Base-by-base conservation (phyloP, 2,888 invertebrate species). In the Hesperia comma region DNA sequence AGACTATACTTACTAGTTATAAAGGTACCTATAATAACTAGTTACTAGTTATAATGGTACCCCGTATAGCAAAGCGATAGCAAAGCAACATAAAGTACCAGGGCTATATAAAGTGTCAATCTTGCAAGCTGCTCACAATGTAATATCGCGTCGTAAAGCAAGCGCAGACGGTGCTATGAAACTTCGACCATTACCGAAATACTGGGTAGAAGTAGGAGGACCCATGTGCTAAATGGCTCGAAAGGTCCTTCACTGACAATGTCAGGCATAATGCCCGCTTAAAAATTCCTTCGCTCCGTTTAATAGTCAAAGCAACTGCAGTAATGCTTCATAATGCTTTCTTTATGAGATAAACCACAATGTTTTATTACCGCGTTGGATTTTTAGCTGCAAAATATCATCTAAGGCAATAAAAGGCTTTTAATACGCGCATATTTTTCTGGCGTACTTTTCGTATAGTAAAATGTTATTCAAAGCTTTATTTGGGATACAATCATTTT, bases 221-320 rank as follows among this genome's bases (percentile, higher is more conserved):
- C 43, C 43, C 43, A 46, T 46, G 43, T 46, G 55, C 55, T 56
- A 56, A 56, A 56, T 56, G 10, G 55, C 55, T 37, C 7, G 40
- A 12, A 37, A 37, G 32, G 15, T 15, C 14, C 43, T 46, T 46
- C 2, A 46, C 6, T 17, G 17, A 15, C 17, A 15, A 46, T 58
- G 58, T 58, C 58, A 58, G 26, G 21, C 15, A 33, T 60, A 46
- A 57, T 58, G 17, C 32, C n/a, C 58, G 26, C 58, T 60, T 56
- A 17, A 40, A 33, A 32, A 60, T 15, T 46, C 43, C 43, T 46
- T 17, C 43, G 15, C 43, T 6, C 5, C 17, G 43, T 46, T 46
- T 37, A 37, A 46, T 46, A 46, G 17, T 17, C 17, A 46, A 46
- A 6, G 15, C 43, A 43, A 7, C 7, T 15, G 15, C 43, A 46